These are phyloP conservation scores for Conops quadrifasciatus DNA, from an alignment of 2,888 invertebrate species.

Conservation along the genomic window DNA sequence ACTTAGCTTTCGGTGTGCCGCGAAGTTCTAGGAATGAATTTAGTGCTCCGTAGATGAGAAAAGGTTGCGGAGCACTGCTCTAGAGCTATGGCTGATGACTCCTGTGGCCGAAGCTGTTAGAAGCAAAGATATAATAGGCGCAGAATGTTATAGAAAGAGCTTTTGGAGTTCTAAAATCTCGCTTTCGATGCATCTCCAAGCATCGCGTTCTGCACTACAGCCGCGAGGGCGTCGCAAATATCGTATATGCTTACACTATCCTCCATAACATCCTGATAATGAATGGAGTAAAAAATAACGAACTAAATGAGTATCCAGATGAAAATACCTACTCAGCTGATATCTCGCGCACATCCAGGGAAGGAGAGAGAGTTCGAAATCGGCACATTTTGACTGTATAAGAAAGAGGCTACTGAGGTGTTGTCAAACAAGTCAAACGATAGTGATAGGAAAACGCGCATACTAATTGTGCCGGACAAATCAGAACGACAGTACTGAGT, in stretches of 20 bases:
- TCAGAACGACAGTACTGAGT: too few relatives aligned
- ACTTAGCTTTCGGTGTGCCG: conserved; percentile 14
- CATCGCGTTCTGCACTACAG: conserved; percentile 33
- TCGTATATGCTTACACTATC: conserved; percentile 33
- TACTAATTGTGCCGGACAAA: too few relatives aligned
- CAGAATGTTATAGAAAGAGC: conserved; percentile 33
- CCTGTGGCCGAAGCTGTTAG: conserved; percentile 20
- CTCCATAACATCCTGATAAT: conserved; percentile 33
- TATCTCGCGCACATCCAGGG: neutral
- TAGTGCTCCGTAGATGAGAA: conserved; percentile 1
- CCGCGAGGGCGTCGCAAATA: conserved; percentile 28
- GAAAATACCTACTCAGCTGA: neutral
- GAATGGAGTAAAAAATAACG: neutral
- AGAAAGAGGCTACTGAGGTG: too few relatives aligned
- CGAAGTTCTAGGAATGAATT: conserved; percentile 1
- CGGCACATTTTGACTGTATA: neutral
- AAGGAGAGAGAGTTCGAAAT: neutral
- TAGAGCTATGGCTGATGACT: conserved; percentile 36
- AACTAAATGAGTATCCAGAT: neutral
- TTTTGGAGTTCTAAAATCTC: conserved; percentile 30
- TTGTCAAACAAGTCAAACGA: neutral
- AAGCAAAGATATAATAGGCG: conserved; percentile 30
- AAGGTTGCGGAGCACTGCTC: conserved; percentile 23
- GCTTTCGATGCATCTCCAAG: conserved; percentile 34
- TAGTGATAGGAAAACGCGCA: too few relatives aligned